Evolutionary conservation across 2,888 invertebrate genomes (phyloP).

Genomic region (Clitarchus hookeri): DNA sequence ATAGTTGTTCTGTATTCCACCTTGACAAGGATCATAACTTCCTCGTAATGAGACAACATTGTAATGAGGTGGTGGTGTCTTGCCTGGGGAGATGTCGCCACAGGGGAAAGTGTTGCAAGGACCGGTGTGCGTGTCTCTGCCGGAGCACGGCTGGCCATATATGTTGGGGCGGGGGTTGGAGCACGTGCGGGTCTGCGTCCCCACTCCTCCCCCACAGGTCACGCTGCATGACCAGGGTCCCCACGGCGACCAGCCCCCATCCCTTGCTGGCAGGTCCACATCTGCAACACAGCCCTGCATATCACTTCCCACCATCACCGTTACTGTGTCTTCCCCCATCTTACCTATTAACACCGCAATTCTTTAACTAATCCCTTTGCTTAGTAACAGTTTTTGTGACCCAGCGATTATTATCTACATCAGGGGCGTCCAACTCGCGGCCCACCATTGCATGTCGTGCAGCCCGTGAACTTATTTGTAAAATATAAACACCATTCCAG

Average conservation of each 20-base stretch:
- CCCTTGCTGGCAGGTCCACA: conserved; percentile 57
- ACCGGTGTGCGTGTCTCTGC: conserved; percentile 55
- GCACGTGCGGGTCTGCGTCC: conserved; percentile 59
- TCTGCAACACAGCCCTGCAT: conserved; percentile 47
- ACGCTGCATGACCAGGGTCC: conserved; percentile 61
- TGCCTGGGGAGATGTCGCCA: conserved; percentile 59
- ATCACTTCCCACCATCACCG: no score
- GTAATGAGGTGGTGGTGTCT: neutral
- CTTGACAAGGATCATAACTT: no score
- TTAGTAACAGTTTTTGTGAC: no score
- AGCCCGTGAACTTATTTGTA: no score
- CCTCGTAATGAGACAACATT: no score
- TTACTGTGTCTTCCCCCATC: neutral
- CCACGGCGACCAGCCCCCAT: conserved; percentile 66
- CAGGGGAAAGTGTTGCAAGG: conserved; percentile 61
- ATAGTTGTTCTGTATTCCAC: no score
- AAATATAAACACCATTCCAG: no score
- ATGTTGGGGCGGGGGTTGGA: conserved; percentile 61
- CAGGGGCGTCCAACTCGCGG: neutral
- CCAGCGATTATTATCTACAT: no score
- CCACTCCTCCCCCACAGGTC: conserved; percentile 61
- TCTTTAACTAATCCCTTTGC: no score
- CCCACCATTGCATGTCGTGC: no score
- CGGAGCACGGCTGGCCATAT: conserved; percentile 59
- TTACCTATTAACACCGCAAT: neutral